Percentiles rank a stretch among this genome's conserved stretches.
Conservation (phyloP, 2,113 vertebrate species). For the Hemiprocne comata region DNA sequence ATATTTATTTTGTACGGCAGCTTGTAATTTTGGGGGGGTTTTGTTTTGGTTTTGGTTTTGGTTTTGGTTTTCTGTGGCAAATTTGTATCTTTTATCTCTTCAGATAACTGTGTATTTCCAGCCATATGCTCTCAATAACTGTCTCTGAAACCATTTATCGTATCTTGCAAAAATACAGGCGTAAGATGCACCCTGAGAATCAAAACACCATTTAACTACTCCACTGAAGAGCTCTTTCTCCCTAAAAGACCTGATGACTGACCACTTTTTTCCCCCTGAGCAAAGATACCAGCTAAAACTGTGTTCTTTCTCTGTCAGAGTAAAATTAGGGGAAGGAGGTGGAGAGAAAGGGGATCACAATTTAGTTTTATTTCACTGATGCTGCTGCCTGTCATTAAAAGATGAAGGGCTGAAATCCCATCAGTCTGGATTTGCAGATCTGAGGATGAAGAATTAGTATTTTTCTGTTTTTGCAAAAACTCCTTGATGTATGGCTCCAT, state of each 20-base stretch:
- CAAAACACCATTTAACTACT: slow-evolving; percentile 30
- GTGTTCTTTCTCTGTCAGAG: slow-evolving; percentile 36
- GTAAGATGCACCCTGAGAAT: slow-evolving; percentile 23
- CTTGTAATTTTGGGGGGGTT: not conserved
- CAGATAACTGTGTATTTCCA: not conserved
- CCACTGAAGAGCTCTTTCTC: slow-evolving; percentile 19
- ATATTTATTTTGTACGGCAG: not conserved
- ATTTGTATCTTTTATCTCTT: not conserved
- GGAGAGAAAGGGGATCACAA: slow-evolving; percentile 65
- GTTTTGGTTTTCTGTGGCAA: not conserved
- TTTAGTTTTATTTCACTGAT: slow-evolving; percentile 66
- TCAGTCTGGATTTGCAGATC: slow-evolving; percentile 73
- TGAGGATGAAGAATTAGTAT: slow-evolving; percentile 70
- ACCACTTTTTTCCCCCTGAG: slow-evolving; percentile 1
- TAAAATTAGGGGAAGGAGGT: slow-evolving; percentile 63
- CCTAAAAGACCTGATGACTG: slow-evolving; percentile 41
- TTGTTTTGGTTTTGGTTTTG: too few species aligned
- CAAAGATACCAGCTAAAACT: slow-evolving; percentile 48
- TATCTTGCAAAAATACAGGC: not conserved
- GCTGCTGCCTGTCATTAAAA: slow-evolving; percentile 66
- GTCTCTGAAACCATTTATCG: slow-evolving; percentile 5
- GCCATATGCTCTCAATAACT: not conserved
- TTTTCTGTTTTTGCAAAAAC: slow-evolving; percentile 71
- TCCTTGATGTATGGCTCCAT: slow-evolving; percentile 64
- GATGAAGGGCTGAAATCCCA: slow-evolving; percentile 70